Evolutionary conservation across 2,113 vertebrate genomes (phyloP).

Genomic region (Solenodon paradoxus): DNA sequence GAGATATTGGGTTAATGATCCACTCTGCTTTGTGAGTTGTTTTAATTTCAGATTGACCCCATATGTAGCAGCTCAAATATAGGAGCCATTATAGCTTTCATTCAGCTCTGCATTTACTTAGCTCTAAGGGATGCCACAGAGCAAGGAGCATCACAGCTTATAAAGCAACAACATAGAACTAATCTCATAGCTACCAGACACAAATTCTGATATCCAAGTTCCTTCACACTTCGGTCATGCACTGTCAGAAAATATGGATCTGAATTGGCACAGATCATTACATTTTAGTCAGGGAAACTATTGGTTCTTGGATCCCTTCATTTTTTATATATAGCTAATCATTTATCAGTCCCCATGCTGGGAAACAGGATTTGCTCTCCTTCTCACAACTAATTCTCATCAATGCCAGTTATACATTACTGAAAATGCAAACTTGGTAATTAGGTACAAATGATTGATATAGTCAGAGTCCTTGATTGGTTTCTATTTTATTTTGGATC

Average conservation of each 20-base stretch:
- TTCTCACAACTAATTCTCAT: neutral
- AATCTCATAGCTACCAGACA: neutral
- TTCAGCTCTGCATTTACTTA: neutral
- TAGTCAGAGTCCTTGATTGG: neutral
- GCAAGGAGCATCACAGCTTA: neutral
- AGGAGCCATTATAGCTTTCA: neutral
- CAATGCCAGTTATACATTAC: neutral
- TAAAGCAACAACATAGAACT: accelerated
- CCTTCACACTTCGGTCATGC: neutral
- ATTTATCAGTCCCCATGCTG: accelerated
- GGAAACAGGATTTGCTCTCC: neutral
- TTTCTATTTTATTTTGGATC: neutral
- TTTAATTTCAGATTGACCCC: neutral
- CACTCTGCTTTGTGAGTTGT: neutral
- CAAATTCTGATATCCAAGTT: neutral
- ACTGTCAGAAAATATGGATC: neutral
- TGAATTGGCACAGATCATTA: neutral
- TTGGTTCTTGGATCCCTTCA: neutral
- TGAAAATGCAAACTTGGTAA: neutral
- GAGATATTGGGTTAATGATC: neutral
- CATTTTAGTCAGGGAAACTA: neutral
- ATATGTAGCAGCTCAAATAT: too few species aligned
- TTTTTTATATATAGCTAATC: neutral
- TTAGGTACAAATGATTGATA: neutral
- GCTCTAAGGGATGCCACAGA: neutral